Percentiles rank a stretch among this genome's conserved stretches.
Conservation (phyloP, 1,140 invertebrate genomes). For the Apocrypta bakeri region DNA sequence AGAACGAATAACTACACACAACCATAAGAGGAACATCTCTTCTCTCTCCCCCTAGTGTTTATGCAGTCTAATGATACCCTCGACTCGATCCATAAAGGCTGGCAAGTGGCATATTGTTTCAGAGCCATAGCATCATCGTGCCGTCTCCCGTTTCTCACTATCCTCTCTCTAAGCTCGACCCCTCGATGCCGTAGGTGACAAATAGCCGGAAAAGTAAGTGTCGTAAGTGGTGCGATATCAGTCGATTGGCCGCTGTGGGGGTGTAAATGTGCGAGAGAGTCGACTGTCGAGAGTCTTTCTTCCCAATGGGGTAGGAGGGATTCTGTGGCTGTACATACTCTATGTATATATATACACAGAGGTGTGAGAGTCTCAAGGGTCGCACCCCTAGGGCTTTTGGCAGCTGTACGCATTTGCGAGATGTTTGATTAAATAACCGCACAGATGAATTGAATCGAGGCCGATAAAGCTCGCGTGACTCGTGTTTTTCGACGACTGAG, state of each 20-base stretch:
- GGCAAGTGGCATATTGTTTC: constrained; percentile 65
- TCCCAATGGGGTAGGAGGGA: constrained; percentile 53
- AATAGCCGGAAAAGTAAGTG: constrained; percentile 66
- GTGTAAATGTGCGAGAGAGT: constrained; percentile 26
- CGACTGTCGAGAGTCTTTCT: neutral
- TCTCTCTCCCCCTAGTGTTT: constrained; percentile 35
- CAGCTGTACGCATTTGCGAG: constrained; percentile 55
- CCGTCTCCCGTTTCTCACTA: neutral
- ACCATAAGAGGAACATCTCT: neutral
- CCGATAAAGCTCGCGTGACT: constrained; percentile 71
- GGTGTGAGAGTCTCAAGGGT: constrained; percentile 57
- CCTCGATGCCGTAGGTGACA: constrained; percentile 51
- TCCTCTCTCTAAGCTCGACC: neutral
- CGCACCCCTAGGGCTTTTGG: constrained; percentile 57
- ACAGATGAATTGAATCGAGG: constrained; percentile 72
- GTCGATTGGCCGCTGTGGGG: constrained; percentile 38
- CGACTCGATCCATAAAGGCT: constrained; percentile 1
- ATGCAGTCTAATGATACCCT: constrained; percentile 32
- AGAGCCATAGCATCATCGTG: neutral
- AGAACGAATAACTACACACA: neutral
- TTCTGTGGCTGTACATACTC: constrained; percentile 68
- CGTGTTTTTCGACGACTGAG: constrained; percentile 58
- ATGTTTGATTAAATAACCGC: constrained; percentile 75
- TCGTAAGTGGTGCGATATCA: constrained; percentile 58
- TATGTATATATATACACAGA: constrained; percentile 27